Conservation (phyloP, 2,113 vertebrate species). For the Coreoperca whiteheadi region DNA sequence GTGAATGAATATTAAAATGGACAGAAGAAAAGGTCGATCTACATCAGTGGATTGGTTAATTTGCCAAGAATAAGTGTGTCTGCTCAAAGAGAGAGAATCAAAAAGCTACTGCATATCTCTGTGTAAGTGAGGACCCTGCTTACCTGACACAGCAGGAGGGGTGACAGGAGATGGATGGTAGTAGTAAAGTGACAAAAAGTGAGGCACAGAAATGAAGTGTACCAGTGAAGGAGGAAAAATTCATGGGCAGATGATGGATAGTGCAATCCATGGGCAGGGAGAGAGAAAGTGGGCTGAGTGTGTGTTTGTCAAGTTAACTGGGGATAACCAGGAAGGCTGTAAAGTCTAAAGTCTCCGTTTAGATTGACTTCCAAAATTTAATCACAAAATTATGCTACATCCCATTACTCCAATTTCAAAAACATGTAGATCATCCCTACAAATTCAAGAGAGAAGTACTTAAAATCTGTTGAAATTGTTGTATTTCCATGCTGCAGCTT, state of each 20-base stretch:
- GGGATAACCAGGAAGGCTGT: not conserved
- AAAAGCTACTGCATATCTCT: slow-evolving; percentile 10
- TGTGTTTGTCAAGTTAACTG: not conserved
- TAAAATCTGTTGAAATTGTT: not conserved
- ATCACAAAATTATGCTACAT: not conserved
- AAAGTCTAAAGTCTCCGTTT: slow-evolving; percentile 5
- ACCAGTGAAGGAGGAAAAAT: slow-evolving; percentile 54
- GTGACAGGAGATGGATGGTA: slow-evolving; percentile 60
- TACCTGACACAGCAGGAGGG: slow-evolving; percentile 54
- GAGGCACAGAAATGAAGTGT: slow-evolving; percentile 64
- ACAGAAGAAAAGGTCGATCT: slow-evolving; percentile 7
- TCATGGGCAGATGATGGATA: slow-evolving; percentile 70
- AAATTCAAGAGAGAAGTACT: not conserved
- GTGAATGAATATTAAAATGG: not conserved
- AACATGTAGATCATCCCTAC: not conserved
- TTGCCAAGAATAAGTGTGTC: not conserved
- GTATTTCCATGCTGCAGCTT: not conserved
- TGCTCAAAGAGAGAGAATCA: slow-evolving; percentile 7
- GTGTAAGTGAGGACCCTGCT: slow-evolving; percentile 38
- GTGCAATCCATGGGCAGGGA: slow-evolving; percentile 42
- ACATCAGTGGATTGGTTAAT: not conserved
- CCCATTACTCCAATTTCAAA: not conserved
- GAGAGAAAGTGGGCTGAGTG: slow-evolving; percentile 19
- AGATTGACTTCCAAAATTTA: not conserved
- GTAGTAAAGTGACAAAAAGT: slow-evolving; percentile 66